Base-by-base conservation (phyloP, 1,140 invertebrate genomes). In the Solenopsis invicta region DNA sequence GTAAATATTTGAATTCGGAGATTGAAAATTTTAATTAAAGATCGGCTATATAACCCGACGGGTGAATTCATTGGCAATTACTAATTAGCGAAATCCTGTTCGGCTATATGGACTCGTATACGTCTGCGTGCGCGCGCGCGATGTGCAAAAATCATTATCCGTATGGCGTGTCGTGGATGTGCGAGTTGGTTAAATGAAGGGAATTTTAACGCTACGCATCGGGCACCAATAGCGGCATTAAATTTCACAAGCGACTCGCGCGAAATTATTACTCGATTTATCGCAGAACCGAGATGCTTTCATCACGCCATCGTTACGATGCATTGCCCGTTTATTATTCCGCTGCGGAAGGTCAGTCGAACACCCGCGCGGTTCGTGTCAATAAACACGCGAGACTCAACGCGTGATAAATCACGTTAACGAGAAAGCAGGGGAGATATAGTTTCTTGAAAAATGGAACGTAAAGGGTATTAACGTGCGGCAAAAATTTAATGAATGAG, bases 1-100 rank as follows among this genome's bases (percentile, higher is more conserved):
- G 69, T 84, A 84, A 84, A 84, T 84, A 84, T 84, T 84, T 84
- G 80, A 84, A 50, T 61, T 84, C 4, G n/a, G 41, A 62, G 24
- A 84, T 84, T 84, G 80, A 84, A 84, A 74, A 84, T 84, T 84
- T 84, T 74, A 84, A 84, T 84, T 75, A 84, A 84, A 84, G 69
- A 74, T 72, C 54, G 69, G 41, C 56, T 61, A 16, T 80, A 54
- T 18, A 50, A 41, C 21, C 21, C n/a, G 41, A 13, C 56, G 29
- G n/a, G 24, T 16, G 80, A 86, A 85, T 80, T 67, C 85, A 80
- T 72, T 81, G 80, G 64, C 76, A 69, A 84, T 84, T 87, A 80
- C 41, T 85, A 85, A 87, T 87, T 85, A 87, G 85, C 10, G 18
- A 54, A 50, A 82, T 62, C 85, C 52, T 29, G 61, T 61, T 9